Evolutionary conservation across 2,888 invertebrate species (phyloP).

Genomic region (Acanthopleura granulata): DNA sequence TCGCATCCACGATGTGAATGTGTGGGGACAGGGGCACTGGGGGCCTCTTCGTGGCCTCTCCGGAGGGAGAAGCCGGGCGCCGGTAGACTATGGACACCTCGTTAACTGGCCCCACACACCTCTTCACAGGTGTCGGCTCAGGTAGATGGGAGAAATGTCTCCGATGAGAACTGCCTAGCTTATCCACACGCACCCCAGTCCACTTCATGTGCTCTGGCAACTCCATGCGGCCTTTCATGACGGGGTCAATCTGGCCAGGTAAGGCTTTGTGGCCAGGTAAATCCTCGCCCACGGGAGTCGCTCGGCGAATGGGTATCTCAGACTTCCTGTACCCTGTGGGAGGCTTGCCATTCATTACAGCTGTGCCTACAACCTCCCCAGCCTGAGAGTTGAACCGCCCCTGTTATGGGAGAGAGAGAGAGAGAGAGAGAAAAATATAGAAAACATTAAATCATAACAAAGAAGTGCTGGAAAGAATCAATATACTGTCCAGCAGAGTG

Average conservation of each 20-base stretch:
- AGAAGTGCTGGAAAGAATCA: too few species aligned
- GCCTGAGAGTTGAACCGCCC: neutral
- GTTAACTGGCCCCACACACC: slow-evolving; percentile 34
- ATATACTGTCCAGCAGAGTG: too few species aligned
- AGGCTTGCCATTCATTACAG: slow-evolving; percentile 14
- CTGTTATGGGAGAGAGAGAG: neutral
- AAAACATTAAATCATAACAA: too few species aligned
- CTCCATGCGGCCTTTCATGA: neutral
- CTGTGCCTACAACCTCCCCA: slow-evolving; percentile 2
- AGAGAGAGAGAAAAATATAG: too few species aligned
- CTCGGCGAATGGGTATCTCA: neutral
- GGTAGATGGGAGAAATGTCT: slow-evolving; percentile 3
- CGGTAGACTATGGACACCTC: slow-evolving; percentile 58
- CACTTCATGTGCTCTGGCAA: neutral
- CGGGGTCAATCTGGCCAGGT: neutral
- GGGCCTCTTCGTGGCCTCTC: slow-evolving; percentile 20
- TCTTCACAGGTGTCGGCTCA: slow-evolving; percentile 21
- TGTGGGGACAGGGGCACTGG: slow-evolving; percentile 14
- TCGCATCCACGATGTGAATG: neutral
- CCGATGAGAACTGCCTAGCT: neutral
- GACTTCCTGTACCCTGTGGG: slow-evolving; percentile 13
- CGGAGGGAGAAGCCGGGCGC: slow-evolving; percentile 42
- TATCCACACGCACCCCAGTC: neutral
- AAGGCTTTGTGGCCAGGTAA: slow-evolving; percentile 5
- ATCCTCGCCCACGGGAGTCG: neutral